phyloP scores from a whole-genome alignment of 2,888 invertebrate genomes.

The Galerucella pusilla region DNA sequence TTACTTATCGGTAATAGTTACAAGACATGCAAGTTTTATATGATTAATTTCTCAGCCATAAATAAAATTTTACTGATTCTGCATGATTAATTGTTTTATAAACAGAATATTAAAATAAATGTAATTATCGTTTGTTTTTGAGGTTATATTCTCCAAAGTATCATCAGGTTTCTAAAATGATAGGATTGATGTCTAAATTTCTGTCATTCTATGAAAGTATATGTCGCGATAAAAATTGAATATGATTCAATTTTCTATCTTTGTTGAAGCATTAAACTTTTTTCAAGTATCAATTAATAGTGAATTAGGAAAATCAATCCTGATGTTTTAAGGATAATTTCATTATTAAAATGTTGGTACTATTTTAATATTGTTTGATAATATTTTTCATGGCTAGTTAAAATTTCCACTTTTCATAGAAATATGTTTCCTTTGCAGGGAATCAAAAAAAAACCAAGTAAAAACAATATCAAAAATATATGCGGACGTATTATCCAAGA shows the following conservation, averaged over 20 bases:
- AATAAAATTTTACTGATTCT: not conserved
- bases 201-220: conserved; percentile 13
- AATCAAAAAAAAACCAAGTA: conserved; percentile 48
- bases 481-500: conserved; percentile 57
- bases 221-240: conserved; percentile 10
- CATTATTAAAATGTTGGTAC: not conserved
- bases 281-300: not conserved
- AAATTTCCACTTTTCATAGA: not conserved
- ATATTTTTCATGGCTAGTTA: not conserved
- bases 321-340: not conserved
- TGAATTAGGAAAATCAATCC: not conserved
- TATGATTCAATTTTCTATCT: not conserved
- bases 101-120: too few species aligned
- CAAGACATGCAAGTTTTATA: too few species aligned
- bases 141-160: not conserved
- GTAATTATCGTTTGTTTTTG: not conserved
- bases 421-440: conserved; percentile 41
- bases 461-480: conserved; percentile 59
- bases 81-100: not conserved
- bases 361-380: not conserved
- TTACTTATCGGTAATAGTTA: too few species aligned
- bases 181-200: not conserved
- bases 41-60: not conserved
- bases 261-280: not conserved
- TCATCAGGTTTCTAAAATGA: not conserved